Percentiles rank a stretch among this genome's conserved stretches.
Evolutionary conservation across 2,888 invertebrate genomes (phyloP).

Genomic region (Dasysyrphus tricinctus): DNA sequence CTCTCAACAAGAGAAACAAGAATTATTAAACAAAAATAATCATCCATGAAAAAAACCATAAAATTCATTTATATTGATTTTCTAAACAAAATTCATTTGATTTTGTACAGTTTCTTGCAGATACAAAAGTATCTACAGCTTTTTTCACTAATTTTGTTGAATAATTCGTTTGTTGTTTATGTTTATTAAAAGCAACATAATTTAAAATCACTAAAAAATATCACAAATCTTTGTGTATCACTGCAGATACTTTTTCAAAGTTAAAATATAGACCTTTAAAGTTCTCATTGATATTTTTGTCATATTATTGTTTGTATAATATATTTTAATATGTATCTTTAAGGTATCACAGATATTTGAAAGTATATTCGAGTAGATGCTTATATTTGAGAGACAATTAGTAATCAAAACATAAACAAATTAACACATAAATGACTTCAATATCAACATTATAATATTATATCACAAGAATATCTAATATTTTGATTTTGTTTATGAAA

Average conservation of each 20-base stretch:
- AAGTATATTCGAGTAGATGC: no score
- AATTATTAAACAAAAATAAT: not conserved
- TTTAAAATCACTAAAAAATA: no score
- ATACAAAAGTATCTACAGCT: not conserved
- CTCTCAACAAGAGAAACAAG: not conserved
- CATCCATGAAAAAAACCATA: not conserved
- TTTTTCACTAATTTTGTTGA: not conserved
- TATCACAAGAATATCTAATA: no score
- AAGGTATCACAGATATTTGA: not conserved
- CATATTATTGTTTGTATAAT: no score
- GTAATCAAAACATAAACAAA: no score
- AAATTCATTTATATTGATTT: not conserved
- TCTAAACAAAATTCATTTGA: not conserved
- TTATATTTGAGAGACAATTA: no score
- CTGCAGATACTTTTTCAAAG: not conserved
- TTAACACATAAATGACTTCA: no score
- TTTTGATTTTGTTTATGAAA: no score
- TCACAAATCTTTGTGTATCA: not conserved
- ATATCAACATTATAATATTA: no score
- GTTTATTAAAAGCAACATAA: no score
- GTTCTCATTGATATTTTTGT: no score
- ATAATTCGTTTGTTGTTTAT: not conserved
- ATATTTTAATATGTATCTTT: not conserved
- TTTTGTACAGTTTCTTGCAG: not conserved
- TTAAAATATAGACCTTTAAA: no score